Base-by-base conservation (phyloP, 1,140 invertebrate genomes). In the Drosophila cardini region DNA sequence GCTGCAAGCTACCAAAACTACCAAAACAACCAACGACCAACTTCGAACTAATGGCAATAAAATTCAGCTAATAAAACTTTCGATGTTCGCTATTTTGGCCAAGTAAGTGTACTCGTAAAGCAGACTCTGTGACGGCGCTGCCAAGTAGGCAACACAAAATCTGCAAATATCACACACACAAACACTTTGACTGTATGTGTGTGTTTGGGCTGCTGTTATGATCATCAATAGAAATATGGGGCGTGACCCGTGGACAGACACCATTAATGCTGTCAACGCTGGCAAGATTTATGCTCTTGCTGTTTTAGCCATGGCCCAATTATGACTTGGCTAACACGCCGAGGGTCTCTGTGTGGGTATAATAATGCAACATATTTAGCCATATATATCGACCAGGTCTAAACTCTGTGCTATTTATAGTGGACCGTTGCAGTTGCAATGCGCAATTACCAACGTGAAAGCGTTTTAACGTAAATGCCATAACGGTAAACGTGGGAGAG, bases 211-310 rank as follows among this genome's bases (percentile, higher is more conserved):
- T 57, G 52, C 65, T 57, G 69, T 21, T n/a, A 50, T 34, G 36
- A 52, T 26, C 53, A 72, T 71, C 68, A 50, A 40, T 55, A 45
- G 68, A 38, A 57, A 50, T 11, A 48, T 26, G 16, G 18, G 16
- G 34, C 15, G 56, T 36, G 36, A 57, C 45, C 36, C 11, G 45
- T 21, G 38, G 38, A 34, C 42, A 52, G 46, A 48, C 63, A 53
- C 72, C 75, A 78, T 78, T 78, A 78, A 70, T 32, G 50, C 52
- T 78, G 65, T 67, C 50, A 65, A 40, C 78, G 48, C 48, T 67
- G 58, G 18, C 65, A 40, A 72, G 67, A 86, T 85, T 86, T 86
- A 81, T 81, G 48, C 38, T 57, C n/a, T 55, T 62, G 43, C 70
- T 74, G 38, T 57, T 72, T 73, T 52, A 71, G 81, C 70, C 73